Base-by-base conservation (phyloP, 2,113 vertebrate genomes). In the Brachyistius frenatus region DNA sequence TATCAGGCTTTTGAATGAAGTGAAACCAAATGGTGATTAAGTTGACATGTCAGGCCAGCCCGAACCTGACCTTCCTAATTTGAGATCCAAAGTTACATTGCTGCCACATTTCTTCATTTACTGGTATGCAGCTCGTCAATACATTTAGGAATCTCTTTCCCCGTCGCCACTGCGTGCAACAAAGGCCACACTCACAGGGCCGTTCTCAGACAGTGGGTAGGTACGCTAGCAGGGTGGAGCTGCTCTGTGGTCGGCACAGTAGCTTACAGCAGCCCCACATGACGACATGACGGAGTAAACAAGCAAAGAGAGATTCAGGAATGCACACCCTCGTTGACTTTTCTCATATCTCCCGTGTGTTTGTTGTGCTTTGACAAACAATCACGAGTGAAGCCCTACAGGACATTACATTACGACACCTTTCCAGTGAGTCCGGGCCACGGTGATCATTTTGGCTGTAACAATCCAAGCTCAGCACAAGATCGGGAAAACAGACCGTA, bases 401-500 rank as follows among this genome's bases (percentile, higher is more conserved):
- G 88, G 85, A 88, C 65, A 44, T 70, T 67, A 88, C 65, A 44
- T 70, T 67, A 53, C 60, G 0, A 68, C 64, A 70, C 79, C 72
- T 79, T 71, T 71, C 68, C 75, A 78, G 52, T 65, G 5, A 52
- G 31, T 33, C 23, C 0, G 30, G 39, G 69, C 36, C 47, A n/a
- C 35, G 57, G 62, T 11, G 67, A 78, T 68, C 60, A n/a, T n/a
- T 72, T 52, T 4, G 23, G 37, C 60, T 32, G 4, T 7, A 75
- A 87, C 87, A 86, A 86, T 76, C 68, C 84, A 61, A 57, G 13
- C 80, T 76, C 61, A 61, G 72, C 80, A 46, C 72, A 73, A 61
- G 74, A 77, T 47, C 71, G 70, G 73, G 76, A 83, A 81, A 92
- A 84, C 81, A 88, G 75, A 72, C 66, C 55, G 58, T 13, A 72